These are phyloP conservation scores for Polyommatus icarus DNA, from an alignment of 2,888 invertebrate genomes.

Conservation along the genomic window DNA sequence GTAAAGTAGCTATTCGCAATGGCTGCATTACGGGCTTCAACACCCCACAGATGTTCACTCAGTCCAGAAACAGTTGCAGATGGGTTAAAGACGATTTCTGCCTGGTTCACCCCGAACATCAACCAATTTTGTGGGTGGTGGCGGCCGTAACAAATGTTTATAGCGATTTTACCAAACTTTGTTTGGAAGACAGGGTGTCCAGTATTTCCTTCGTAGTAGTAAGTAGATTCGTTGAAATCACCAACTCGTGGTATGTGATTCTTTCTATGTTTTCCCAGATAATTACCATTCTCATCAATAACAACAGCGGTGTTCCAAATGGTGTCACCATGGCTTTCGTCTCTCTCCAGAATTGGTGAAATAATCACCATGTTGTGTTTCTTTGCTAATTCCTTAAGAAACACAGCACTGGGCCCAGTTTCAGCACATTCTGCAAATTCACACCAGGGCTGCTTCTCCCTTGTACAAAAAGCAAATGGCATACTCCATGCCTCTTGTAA, in stretches of 20 bases:
- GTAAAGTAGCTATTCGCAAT: conserved; percentile 98
- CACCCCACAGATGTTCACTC: conserved; percentile 96
- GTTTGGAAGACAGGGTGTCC: conserved; percentile 98
- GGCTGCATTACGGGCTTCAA: conserved; percentile 98
- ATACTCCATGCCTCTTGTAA: conserved; percentile 99
- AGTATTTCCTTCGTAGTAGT: conserved; percentile 97
- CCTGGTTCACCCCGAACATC: conserved; percentile 98
- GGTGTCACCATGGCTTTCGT: conserved; percentile 90
- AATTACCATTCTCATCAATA: conserved; percentile 91
- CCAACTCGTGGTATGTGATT: conserved; percentile 99
- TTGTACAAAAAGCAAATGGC: conserved; percentile 99
- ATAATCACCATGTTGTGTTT: conserved; percentile 96
- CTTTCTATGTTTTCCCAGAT: conserved; percentile 96
- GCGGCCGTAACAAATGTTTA: conserved; percentile 99
- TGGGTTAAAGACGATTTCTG: conserved; percentile 99
- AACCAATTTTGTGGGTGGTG: conserved; percentile 99
- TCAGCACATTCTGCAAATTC: conserved; percentile 97
- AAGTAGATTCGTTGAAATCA: conserved; percentile 99
- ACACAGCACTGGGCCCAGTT: conserved; percentile 90
- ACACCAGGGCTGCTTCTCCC: conserved; percentile 98
- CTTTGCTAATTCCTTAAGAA: conserved; percentile 88
- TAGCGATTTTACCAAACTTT: conserved; percentile 91
- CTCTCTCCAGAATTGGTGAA: conserved; percentile 97
- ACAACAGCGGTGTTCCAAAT: conserved; percentile 98
- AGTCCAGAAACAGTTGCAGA: conserved; percentile 93